phyloP scores from a whole-genome alignment of 2,888 invertebrate genomes.

The Notodonta ziczac region DNA sequence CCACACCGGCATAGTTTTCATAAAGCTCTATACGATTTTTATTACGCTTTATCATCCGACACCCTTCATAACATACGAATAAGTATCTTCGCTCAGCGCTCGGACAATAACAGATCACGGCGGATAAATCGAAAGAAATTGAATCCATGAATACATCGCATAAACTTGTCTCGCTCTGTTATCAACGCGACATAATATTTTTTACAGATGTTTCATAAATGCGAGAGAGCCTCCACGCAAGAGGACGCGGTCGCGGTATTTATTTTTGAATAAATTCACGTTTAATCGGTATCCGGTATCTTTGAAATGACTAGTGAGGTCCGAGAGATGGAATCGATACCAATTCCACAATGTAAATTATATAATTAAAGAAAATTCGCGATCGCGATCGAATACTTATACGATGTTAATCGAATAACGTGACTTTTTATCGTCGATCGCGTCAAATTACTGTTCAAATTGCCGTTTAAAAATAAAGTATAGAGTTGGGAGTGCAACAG shows the following conservation, averaged over 20 bases:
- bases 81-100: constrained; percentile 30
- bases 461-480: constrained; percentile 38
- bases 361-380: constrained; percentile 78
- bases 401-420: constrained; percentile 69
- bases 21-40: constrained; percentile 58
- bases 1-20: constrained; percentile 57
- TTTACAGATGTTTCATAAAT: constrained; percentile 65
- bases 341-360: constrained; percentile 73
- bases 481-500: constrained; percentile 28
- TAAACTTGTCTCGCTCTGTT: constrained; percentile 66
- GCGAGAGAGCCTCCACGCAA: constrained; percentile 54
- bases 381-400: constrained; percentile 68
- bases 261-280: constrained; percentile 73
- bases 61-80: constrained; percentile 46
- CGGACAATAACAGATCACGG: constrained; percentile 56
- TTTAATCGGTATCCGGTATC: constrained; percentile 73
- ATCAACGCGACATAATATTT: constrained; percentile 73
- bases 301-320: constrained; percentile 71
- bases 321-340: constrained; percentile 69
- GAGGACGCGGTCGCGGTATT: constrained; percentile 49
- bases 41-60: constrained; percentile 54
- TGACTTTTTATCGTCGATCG: constrained; percentile 59
- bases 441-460: constrained; percentile 57
- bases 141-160: constrained; percentile 79
- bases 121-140: constrained; percentile 70